A percentile compares a stretch with the other conserved stretches of the same genome.
phyloP scores from a whole-genome alignment of 2,888 invertebrate species.

The Holacanthella duospinosa region DNA sequence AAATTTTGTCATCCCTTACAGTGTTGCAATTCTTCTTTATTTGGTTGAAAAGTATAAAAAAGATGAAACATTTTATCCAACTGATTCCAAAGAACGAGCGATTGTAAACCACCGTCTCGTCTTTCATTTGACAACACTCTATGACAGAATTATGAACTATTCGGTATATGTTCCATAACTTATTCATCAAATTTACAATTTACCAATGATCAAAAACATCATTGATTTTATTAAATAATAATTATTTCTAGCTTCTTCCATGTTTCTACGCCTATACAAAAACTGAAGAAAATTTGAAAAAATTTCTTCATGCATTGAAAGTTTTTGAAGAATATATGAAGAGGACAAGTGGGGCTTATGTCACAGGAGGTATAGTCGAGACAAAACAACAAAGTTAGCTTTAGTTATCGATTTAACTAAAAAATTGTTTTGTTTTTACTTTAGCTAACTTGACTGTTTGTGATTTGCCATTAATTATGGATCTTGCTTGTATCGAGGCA shows the following conservation, averaged over 20 bases:
- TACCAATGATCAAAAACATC: conserved; percentile 38
- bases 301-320: conserved; percentile 54
- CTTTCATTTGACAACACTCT: conserved; percentile 66
- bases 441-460: conserved; percentile 59
- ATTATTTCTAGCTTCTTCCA: conserved; percentile 54
- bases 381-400: too few species aligned
- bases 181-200: too few species aligned
- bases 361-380: conserved; percentile 49
- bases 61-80: conserved; percentile 57
- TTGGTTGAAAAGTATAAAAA: conserved; percentile 51
- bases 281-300: conserved; percentile 56
- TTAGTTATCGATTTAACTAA: too few species aligned
- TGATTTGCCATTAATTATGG: conserved; percentile 59
- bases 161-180: too few species aligned
- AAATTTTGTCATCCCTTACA: conserved; percentile 58
- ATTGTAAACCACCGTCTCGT: conserved; percentile 66
- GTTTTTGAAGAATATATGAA: conserved; percentile 58
- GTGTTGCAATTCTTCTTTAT: not conserved
- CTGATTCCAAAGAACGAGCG: conserved; percentile 57
- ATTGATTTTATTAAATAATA: not conserved
- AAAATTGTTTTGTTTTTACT: too few species aligned
- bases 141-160: conserved; percentile 56
- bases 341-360: conserved; percentile 52
- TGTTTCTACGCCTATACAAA: conserved; percentile 65
- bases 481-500: conserved; percentile 62